Conservation (phyloP, 2,797 vertebrate species). For the Gallinago solitaria region DNA sequence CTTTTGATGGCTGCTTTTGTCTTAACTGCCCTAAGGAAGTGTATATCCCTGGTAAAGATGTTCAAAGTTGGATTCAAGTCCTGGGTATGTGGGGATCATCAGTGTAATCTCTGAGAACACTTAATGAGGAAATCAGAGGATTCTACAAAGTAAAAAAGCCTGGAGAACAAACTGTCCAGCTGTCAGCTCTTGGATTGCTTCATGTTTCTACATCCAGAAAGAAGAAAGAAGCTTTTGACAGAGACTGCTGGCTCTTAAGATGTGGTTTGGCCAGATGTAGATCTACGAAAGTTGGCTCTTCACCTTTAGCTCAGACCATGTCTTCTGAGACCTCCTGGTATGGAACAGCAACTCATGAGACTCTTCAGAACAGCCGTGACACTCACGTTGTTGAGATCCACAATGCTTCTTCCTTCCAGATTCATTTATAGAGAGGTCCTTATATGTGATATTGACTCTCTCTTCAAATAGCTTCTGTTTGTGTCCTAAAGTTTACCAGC, state of each 20-base stretch:
- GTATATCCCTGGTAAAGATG: neutral
- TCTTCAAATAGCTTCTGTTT: neutral
- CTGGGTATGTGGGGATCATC: neutral
- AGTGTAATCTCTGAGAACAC: neutral
- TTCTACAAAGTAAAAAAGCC: neutral
- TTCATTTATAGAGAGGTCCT: neutral
- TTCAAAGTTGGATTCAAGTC: neutral
- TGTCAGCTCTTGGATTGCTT: neutral
- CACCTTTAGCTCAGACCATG: neutral
- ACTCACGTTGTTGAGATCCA: neutral
- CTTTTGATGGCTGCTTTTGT: neutral
- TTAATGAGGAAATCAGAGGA: neutral
- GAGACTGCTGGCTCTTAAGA: neutral
- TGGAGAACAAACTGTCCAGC: neutral
- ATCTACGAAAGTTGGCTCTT: neutral
- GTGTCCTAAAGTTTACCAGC: neutral
- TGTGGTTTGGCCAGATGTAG: neutral
- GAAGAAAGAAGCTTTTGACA: neutral
- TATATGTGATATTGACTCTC: neutral
- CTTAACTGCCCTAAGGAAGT: neutral
- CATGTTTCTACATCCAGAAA: neutral
- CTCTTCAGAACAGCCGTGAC: fast-evolving
- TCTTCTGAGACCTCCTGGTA: neutral
- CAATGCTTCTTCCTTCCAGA: neutral
- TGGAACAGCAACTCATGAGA: neutral